Percentiles rank a stretch among this genome's conserved stretches.
Conservation (phyloP, 2,888 invertebrate genomes). For the Abscondita cerata region DNA sequence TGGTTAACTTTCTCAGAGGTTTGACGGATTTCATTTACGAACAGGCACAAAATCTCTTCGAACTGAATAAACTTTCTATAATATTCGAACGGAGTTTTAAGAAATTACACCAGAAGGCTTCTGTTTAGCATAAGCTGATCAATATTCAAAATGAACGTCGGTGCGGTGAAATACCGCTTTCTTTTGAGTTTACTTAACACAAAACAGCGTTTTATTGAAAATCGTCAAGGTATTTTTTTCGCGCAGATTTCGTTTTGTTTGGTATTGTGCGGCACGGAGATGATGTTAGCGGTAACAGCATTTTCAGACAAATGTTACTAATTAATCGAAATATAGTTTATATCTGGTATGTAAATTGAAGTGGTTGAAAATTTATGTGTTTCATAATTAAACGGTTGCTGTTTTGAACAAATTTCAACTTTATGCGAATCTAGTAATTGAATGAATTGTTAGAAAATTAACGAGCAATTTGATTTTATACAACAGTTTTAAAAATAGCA, state of each 20-base stretch:
- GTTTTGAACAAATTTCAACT: conserved; percentile 9
- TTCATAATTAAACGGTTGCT: conserved; percentile 11
- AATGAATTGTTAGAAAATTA: conserved; percentile 33
- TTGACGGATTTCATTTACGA: conserved; percentile 1
- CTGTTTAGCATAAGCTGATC: conserved; percentile 38
- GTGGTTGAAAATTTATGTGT: neutral
- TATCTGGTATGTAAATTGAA: neutral
- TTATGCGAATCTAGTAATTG: conserved; percentile 15
- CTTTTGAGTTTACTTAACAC: neutral
- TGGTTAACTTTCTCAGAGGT: neutral
- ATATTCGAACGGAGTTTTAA: conserved; percentile 28
- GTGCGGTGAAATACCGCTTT: conserved; percentile 25
- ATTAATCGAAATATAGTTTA: neutral
- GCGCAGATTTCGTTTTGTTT: neutral
- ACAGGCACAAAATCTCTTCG: conserved; percentile 15
- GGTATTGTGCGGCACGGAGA: neutral
- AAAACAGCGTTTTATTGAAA: neutral
- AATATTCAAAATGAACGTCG: conserved; percentile 34
- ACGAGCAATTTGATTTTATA: conserved; percentile 44
- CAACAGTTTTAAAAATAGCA: conserved; percentile 43
- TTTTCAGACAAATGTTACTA: neutral
- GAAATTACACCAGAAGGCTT: conserved; percentile 35
- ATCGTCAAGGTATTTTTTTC: neutral
- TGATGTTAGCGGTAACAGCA: neutral
- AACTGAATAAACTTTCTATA: conserved; percentile 22